Evolutionary conservation across 2,888 invertebrate genomes (phyloP).

Genomic region (Drosophila mulleri): DNA sequence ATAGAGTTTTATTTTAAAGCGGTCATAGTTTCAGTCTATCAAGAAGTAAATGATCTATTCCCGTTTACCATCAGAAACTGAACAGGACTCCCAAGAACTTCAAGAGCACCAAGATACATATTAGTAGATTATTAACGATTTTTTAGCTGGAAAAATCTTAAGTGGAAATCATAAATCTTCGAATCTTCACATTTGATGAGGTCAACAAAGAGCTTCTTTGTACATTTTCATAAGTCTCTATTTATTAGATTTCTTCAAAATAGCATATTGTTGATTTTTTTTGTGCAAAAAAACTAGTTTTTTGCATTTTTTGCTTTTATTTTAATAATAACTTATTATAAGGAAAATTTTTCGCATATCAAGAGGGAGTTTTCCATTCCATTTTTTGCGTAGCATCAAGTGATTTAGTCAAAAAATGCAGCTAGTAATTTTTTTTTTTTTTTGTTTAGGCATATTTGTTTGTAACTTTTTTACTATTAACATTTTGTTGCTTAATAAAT

Average conservation of each 20-base stretch:
- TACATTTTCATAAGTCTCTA: slow-evolving; percentile 58
- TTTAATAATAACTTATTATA: slow-evolving; percentile 47
- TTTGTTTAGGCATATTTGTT: slow-evolving; percentile 42
- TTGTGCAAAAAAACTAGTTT: slow-evolving; percentile 26
- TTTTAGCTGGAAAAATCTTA: too few species aligned
- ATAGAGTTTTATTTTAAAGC: too few species aligned
- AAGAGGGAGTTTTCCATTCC: slow-evolving; percentile 12
- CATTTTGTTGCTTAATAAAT: slow-evolving; percentile 40
- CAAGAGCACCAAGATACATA: neutral
- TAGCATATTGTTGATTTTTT: slow-evolving; percentile 44
- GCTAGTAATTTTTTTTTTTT: slow-evolving; percentile 34
- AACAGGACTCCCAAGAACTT: neutral
- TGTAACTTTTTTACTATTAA: slow-evolving; percentile 3
- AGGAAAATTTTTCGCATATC: slow-evolving; percentile 35
- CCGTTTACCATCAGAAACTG: neutral
- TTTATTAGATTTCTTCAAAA: slow-evolving; percentile 63
- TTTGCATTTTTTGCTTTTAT: slow-evolving; percentile 6
- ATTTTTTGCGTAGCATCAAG: slow-evolving; percentile 27
- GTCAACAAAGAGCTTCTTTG: neutral
- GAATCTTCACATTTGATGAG: neutral
- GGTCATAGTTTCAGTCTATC: too few species aligned
- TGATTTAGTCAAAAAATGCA: slow-evolving; percentile 56
- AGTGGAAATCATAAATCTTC: too few species aligned
- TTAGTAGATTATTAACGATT: neutral
- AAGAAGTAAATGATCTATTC: too few species aligned